Conservation (phyloP, 2,888 invertebrate genomes). For the Pyrrhosoma nymphula region DNA sequence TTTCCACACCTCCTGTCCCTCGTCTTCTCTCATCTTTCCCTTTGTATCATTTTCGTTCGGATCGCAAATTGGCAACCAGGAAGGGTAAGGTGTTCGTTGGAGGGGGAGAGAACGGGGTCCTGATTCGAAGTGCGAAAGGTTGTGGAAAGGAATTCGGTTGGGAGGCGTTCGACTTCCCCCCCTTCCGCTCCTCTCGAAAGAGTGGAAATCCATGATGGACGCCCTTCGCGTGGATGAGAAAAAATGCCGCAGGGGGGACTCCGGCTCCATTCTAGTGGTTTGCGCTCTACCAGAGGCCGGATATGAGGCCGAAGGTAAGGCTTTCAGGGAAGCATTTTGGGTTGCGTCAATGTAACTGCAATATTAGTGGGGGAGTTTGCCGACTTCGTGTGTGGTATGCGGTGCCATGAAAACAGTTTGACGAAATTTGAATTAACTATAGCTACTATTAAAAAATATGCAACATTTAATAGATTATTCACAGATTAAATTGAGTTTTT, state of each 20-base stretch:
- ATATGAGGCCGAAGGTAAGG: no score
- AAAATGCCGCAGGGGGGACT: neutral
- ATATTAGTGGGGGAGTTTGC: no score
- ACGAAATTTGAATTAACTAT: no score
- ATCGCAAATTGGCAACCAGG: neutral
- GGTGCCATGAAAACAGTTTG: no score
- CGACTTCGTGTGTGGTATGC: no score
- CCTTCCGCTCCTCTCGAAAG: neutral
- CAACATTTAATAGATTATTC: no score
- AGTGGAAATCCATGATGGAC: neutral
- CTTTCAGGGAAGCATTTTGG: no score
- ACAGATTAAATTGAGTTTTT: no score
- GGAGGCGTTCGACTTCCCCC: neutral
- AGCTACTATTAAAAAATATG: no score
- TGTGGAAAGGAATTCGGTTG: neutral
- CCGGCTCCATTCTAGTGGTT: neutral
- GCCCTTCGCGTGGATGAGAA: neutral
- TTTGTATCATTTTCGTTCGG: neutral
- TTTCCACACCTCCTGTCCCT: neutral
- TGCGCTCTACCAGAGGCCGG: no score
- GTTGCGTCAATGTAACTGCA: no score
- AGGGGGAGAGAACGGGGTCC: neutral
- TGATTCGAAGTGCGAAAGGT: neutral
- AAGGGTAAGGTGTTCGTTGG: neutral
- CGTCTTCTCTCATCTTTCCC: neutral